Percentiles rank a stretch among this genome's conserved stretches.
Conservation (phyloP, 2,888 invertebrate species). For the Nyleta sp. region DNA sequence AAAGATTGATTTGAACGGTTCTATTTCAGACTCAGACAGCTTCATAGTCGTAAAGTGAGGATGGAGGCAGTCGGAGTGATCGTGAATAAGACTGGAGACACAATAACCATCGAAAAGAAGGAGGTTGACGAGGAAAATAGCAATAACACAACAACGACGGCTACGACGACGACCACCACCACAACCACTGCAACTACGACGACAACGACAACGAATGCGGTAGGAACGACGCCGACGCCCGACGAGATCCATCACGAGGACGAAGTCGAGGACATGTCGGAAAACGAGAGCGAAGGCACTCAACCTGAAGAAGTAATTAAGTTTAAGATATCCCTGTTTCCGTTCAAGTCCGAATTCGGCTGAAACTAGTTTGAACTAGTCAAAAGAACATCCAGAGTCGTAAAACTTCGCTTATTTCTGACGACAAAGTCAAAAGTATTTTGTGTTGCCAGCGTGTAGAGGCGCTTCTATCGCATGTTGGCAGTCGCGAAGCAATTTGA, state of each 20-base stretch:
- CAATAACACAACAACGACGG: slow-evolving; percentile 69
- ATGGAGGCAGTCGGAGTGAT: slow-evolving; percentile 86
- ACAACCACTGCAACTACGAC: slow-evolving; percentile 83
- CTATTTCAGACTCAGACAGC: slow-evolving; percentile 85
- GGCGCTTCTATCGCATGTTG: too few relatives aligned
- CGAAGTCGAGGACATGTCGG: slow-evolving; percentile 87
- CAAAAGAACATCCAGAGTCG: too few relatives aligned
- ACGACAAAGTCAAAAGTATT: too few relatives aligned
- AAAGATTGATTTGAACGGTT: not conserved
- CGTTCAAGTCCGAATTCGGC: too few relatives aligned
- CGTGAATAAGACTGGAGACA: slow-evolving; percentile 80
- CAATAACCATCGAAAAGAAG: slow-evolving; percentile 80
- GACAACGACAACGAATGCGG: slow-evolving; percentile 66
- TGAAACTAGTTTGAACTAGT: too few relatives aligned
- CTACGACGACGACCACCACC: slow-evolving; percentile 74
- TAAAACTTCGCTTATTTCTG: too few relatives aligned
- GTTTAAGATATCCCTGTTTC: too few relatives aligned
- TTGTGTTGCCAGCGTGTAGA: too few relatives aligned
- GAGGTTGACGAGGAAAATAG: slow-evolving; percentile 73
- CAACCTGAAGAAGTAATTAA: slow-evolving; percentile 91
- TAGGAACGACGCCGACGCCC: slow-evolving; percentile 74
- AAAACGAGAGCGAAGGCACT: slow-evolving; percentile 94
- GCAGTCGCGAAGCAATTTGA: too few relatives aligned
- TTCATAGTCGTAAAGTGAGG: slow-evolving; percentile 90
- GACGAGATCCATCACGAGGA: slow-evolving; percentile 84